Conservation (phyloP, 2,888 invertebrate genomes). For the Chironomus riparius region DNA sequence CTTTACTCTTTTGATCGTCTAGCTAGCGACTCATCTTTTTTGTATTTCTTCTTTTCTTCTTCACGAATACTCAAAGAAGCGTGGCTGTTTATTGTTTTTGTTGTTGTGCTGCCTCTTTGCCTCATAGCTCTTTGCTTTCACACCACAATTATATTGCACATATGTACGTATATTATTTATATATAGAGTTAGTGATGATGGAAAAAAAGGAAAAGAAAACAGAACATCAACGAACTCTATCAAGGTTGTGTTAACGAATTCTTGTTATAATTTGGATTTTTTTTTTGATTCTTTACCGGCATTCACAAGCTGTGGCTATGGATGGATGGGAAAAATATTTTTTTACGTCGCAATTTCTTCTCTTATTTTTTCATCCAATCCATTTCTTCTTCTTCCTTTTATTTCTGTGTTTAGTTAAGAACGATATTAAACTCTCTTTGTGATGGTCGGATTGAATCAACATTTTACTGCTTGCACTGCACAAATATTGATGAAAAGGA, state of each 20-base stretch:
- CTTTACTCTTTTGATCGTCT: background rate
- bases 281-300: slow-evolving; percentile 2
- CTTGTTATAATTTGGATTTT: background rate
- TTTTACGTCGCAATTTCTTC: background rate
- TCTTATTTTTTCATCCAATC: background rate
- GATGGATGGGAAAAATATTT: background rate
- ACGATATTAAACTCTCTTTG: too few relatives aligned
- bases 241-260: slow-evolving; percentile 16
- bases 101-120: background rate
- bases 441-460: too few relatives aligned
- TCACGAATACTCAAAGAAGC: slow-evolving; percentile 1
- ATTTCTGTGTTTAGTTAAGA: too few relatives aligned
- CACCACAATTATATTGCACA: background rate
- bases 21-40: slow-evolving; percentile 4
- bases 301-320: background rate
- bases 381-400: too few relatives aligned
- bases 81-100: background rate
- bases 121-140: background rate
- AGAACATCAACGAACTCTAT: slow-evolving; percentile 23
- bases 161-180: background rate
- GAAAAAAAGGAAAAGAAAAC: background rate
- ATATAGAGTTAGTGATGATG: background rate
- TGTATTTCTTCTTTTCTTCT: background rate
- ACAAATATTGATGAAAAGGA: too few relatives aligned
- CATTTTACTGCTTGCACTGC: too few relatives aligned